Evolutionary conservation across 2,113 vertebrate genomes (phyloP), one percentile per base, ranked within the genome.

Genomic region (Nycticryphes semicollaris): DNA sequence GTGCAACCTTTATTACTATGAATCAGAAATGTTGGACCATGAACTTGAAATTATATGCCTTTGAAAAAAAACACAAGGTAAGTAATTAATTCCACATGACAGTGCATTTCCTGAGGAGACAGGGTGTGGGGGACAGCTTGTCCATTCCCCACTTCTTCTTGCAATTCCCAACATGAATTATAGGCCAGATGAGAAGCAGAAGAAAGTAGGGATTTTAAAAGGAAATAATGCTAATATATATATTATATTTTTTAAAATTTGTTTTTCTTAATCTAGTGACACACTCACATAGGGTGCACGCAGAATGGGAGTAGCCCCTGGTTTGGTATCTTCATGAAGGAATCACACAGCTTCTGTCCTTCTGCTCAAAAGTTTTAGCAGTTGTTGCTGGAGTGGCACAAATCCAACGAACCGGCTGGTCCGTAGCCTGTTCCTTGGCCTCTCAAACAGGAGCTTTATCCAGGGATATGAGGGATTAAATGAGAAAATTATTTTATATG

Each of bases 1-100:
- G 79, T 87, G 90, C 79, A 97, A 89, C 21, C 15, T 83, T 90
- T 83, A 51, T 53, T 62, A 2, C 51, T 37, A 19, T 95, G 84
- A 96, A 91, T 94, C 84, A 96, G 78, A 95, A 53, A 87, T 79
- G 53, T 77, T 92, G 88, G 88, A 84, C 73, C 35, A 19, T n/a
- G 87, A 85, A 50, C 89, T 91, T 62, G 66, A 87, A 87, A 89
- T 82, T 31, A 20, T 41, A 77, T 60, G 24, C n/a, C 48, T 77
- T 79, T 7, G 8, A 48, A 57, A 57, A 63, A 75, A 28, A 33
- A 31, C 21, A 17, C 17, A 47, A 18, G 14, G 16, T 37, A 84
- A 56, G 33, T 15, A 43, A 95, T 92, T 39, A 72, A 89, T 95
- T 93, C 86, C 89, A 77, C 64, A 72, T 89, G 93, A 53, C 83